These are phyloP conservation scores for Carassius gibelio DNA, from an alignment of 2,113 vertebrate species.

Conservation along the genomic window DNA sequence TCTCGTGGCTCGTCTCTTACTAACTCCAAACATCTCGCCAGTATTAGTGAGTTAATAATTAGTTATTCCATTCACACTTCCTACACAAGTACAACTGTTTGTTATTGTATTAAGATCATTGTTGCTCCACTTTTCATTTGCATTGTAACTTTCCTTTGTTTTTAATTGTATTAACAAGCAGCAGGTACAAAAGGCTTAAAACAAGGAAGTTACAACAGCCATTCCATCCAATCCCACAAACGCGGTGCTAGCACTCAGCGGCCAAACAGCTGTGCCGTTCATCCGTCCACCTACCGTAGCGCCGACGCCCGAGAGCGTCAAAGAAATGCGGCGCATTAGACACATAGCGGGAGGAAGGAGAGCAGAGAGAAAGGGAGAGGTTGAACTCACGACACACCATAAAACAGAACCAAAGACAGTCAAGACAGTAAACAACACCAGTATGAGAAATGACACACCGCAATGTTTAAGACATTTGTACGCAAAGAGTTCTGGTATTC, in stretches of 20 bases:
- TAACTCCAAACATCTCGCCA: conserved; percentile 65
- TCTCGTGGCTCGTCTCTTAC: conserved; percentile 65
- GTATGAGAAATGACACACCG: conserved; percentile 73
- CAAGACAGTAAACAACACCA: conserved; percentile 62
- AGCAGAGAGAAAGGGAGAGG: conserved; percentile 74
- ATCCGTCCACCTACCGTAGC: conserved; percentile 80
- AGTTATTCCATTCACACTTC: conserved; percentile 66
- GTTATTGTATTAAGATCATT: conserved; percentile 64
- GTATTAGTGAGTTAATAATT: conserved; percentile 66
- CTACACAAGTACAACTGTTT: conserved; percentile 62
- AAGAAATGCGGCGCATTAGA: conserved; percentile 75
- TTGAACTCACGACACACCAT: conserved; percentile 77
- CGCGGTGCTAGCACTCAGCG: conserved; percentile 52
- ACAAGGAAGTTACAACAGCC: conserved; percentile 74
- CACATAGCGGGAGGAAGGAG: conserved; percentile 75
- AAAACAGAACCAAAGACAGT: conserved; percentile 69
- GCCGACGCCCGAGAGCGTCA: conserved; percentile 75
- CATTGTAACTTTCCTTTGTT: conserved; percentile 73
- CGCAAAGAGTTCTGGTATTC: background rate
- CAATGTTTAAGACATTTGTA: background rate
- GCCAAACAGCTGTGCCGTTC: conserved; percentile 67
- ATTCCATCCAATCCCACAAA: conserved; percentile 66
- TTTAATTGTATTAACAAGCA: conserved; percentile 63
- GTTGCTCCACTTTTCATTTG: conserved; percentile 63
- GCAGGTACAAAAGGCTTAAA: conserved; percentile 55